Evolutionary conservation across 2,113 vertebrate genomes (phyloP).

Genomic region (Camelus bactrianus): DNA sequence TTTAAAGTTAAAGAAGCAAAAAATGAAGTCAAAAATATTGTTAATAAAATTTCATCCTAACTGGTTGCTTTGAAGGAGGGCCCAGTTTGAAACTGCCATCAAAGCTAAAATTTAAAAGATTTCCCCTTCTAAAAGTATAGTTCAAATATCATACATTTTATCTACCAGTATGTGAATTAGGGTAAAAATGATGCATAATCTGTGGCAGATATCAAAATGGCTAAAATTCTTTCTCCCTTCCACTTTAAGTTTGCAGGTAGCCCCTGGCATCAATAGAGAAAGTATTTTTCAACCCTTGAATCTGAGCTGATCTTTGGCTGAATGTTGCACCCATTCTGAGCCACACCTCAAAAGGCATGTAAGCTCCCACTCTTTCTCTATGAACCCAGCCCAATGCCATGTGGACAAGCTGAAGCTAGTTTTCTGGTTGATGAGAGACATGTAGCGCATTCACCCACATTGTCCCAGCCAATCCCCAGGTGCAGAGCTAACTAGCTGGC

Average conservation of each 20-base stretch:
- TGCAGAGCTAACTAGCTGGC: neutral
- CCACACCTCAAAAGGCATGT: neutral
- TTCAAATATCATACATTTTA: neutral
- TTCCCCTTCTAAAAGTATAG: neutral
- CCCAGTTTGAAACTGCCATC: neutral
- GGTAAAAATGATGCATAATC: neutral
- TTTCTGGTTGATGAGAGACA: neutral
- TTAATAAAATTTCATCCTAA: neutral
- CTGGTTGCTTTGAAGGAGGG: neutral
- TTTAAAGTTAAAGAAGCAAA: neutral
- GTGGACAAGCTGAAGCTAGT: neutral
- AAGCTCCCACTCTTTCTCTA: neutral
- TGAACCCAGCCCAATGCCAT: neutral
- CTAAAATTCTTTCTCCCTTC: neutral
- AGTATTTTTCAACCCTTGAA: neutral
- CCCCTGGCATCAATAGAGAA: neutral
- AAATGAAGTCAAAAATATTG: neutral
- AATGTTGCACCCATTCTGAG: neutral
- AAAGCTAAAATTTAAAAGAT: neutral
- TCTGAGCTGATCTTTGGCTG: conserved; percentile 2
- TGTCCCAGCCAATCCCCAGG: neutral
- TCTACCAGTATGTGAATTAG: neutral
- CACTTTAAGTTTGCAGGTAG: neutral
- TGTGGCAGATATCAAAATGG: neutral
- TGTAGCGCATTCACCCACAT: fast-evolving